phyloP scores from a whole-genome alignment of 2,797 vertebrate species.

The Melanotaenia trifasciata region DNA sequence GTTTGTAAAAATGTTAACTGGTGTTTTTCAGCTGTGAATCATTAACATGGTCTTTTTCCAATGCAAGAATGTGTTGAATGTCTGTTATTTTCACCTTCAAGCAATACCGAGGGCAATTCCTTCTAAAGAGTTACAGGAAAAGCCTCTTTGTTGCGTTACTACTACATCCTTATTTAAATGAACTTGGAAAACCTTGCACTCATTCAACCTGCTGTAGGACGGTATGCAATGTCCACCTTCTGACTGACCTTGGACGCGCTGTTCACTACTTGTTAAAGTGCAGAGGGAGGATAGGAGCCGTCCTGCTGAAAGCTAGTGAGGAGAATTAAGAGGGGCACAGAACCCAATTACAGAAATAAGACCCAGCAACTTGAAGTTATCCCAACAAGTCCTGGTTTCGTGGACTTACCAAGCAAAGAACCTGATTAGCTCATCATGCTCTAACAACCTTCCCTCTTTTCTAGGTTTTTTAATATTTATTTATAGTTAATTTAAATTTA shows the following conservation, averaged over 20 bases:
- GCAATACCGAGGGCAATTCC: conserved; percentile 1
- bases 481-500: background rate
- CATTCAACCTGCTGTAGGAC: conserved; percentile 11
- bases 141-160: conserved; percentile 9
- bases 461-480: background rate
- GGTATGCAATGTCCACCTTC: background rate
- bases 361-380: conserved; percentile 54
- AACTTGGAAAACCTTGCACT: conserved; percentile 19
- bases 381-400: conserved; percentile 18
- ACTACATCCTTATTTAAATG: conserved; percentile 4
- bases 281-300: conserved; percentile 14
- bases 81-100: conserved; percentile 6
- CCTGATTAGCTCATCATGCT: conserved; percentile 37
- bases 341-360: conserved; percentile 65
- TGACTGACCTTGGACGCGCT: conserved; percentile 32
- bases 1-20: background rate
- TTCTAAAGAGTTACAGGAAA: background rate
- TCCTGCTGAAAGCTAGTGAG: conserved; percentile 35
- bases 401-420: conserved; percentile 44
- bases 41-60: background rate
- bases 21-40: conserved; percentile 17
- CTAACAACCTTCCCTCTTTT: conserved; percentile 18
- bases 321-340: conserved; percentile 44
- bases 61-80: conserved; percentile 7
- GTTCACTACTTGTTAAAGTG: conserved; percentile 19